Evolutionary conservation across 2,113 vertebrate species (phyloP), one percentile per base, ranked within the genome.

Genomic region (Boulengeromyrus knoepffleri): DNA sequence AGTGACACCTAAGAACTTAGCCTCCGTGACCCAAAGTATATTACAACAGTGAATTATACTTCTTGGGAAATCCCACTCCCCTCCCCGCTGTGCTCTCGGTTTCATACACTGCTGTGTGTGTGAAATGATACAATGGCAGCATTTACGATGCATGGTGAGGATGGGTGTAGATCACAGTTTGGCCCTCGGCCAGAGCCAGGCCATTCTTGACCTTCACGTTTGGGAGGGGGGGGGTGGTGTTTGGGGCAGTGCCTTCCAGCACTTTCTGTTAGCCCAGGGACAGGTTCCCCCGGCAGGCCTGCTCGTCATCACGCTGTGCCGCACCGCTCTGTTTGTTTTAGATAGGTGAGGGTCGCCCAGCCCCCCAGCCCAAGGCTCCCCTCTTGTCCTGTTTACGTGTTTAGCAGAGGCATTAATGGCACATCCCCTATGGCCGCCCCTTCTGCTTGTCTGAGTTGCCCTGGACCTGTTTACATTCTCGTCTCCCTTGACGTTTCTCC

Each of bases 371-470:
- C 13, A 52, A 31, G 45, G 27, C 9, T 19, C 42, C 21, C 19
- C 19, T 49, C 15, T 5, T 27, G 39, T 49, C 66, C 62, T 6
- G 47, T 91, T 77, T 89, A 62, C 58, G 49, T 45, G 36, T 89
- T 90, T 85, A 83, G 74, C 77, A 56, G 50, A 88, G 49, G 12
- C 56, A 74, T 39, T 47, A 62, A 46, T 31, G n/a, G 27, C 84
- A 15, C 9, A 36, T 27, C 80, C 84, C 85, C 24, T 17, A 31
- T 24, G 88, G 56, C 77, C 74, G 89, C 62, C 27, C 56, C 50
- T 80, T 88, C 42, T 88, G 77, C 89, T 92, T 91, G 90, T 90
- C 90, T 90, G 88, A 91, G 62, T 92, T 92, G 77, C 88, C 42
- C 52, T 8, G 24, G 47, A 49, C 89, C 58, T 90, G 53, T 90